A percentile compares a stretch with the other conserved stretches of the same genome.
phyloP scores from a whole-genome alignment of 2,113 vertebrate genomes.

The Bothrops jararaca region DNA sequence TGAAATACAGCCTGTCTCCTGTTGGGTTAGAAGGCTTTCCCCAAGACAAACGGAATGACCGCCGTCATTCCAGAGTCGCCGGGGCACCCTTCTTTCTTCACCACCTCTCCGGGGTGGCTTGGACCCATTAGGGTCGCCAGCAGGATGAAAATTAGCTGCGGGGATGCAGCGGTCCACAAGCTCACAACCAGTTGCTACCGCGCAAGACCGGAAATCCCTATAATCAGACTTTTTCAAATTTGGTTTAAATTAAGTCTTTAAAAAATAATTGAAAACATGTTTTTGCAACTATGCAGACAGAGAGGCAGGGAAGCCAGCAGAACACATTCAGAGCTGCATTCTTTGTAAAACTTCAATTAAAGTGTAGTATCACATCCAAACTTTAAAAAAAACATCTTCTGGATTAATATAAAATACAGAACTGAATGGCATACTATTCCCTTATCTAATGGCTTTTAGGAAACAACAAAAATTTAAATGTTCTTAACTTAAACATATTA shows the following conservation, averaged over 20 bases:
- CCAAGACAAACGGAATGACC: too few species aligned
- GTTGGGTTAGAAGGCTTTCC: too few species aligned
- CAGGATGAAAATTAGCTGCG: too few species aligned
- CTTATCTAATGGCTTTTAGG: not conserved
- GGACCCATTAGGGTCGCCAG: too few species aligned
- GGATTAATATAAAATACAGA: constrained; percentile 24
- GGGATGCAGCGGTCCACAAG: too few species aligned
- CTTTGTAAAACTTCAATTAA: constrained; percentile 34
- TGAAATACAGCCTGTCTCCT: too few species aligned
- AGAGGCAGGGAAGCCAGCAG: constrained; percentile 52
- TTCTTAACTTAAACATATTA: not conserved
- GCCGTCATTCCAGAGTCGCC: too few species aligned
- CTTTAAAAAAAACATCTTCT: not conserved
- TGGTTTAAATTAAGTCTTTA: constrained; percentile 58
- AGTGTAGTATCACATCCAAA: constrained; percentile 20
- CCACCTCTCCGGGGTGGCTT: too few species aligned
- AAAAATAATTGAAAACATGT: constrained; percentile 68
- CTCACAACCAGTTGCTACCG: too few species aligned
- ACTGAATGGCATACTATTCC: not conserved
- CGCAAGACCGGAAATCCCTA: not conserved
- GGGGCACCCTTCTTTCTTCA: too few species aligned
- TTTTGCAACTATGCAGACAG: constrained; percentile 62
- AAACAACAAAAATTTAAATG: not conserved
- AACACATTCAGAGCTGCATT: constrained; percentile 46
- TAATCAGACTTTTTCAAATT: not conserved